A percentile compares a stretch with the other conserved stretches of the same genome.
Evolutionary conservation across 92 coral and sea anemone species (phyloP).

Genomic region (Blastomussa wellsi): DNA sequence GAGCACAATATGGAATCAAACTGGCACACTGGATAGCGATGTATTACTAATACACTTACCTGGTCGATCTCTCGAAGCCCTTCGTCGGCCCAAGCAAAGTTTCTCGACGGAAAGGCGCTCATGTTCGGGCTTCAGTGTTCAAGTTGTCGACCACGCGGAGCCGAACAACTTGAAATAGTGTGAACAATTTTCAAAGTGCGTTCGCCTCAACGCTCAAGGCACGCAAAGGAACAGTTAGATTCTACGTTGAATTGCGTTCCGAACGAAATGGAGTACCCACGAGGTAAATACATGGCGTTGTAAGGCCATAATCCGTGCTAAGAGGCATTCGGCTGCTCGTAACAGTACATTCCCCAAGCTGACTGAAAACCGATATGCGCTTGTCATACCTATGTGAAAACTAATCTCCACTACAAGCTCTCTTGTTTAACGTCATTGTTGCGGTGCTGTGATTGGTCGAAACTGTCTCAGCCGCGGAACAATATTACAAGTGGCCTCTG

Average conservation of each 20-base stretch:
- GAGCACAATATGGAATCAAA: conserved; percentile 6
- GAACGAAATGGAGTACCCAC: conserved; percentile 12
- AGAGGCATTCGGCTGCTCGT: conserved; percentile 20
- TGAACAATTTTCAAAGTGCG: conserved; percentile 17
- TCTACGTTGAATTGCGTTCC: neutral
- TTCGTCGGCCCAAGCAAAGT: conserved; percentile 69
- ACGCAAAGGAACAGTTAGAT: neutral
- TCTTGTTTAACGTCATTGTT: conserved; percentile 36
- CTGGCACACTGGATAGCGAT: conserved; percentile 36
- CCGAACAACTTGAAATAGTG: neutral
- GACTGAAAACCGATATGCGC: conserved; percentile 28
- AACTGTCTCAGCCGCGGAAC: conserved; percentile 22
- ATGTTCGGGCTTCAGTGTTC: conserved; percentile 23
- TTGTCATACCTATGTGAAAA: conserved; percentile 36
- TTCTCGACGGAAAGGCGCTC: conserved; percentile 38
- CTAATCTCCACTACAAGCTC: conserved; percentile 17
- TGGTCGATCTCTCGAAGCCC: conserved; percentile 71
- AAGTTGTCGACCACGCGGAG: conserved; percentile 50
- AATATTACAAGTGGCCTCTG: neutral
- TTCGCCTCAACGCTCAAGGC: conserved; percentile 6
- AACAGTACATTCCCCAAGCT: conserved; percentile 31
- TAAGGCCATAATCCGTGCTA: conserved; percentile 47
- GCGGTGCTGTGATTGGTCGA: conserved; percentile 44
- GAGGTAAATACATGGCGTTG: conserved; percentile 30
- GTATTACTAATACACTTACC: conserved; percentile 62